phyloP scores from a whole-genome alignment of 2,888 invertebrate species.

The Vandiemenella viatica region DNA sequence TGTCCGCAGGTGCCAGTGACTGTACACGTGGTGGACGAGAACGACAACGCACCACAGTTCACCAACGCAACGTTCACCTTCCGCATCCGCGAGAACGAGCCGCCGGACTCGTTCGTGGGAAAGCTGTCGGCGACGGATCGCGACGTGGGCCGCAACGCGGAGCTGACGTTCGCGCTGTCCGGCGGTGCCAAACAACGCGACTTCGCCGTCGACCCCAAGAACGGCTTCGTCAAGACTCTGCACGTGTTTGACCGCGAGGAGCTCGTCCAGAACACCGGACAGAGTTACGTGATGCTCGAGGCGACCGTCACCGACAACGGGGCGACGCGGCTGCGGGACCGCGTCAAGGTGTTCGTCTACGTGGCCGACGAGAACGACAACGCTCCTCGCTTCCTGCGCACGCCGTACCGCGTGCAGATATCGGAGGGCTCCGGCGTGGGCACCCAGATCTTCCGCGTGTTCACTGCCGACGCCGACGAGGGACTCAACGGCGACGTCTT shows the following conservation, averaged over 20 bases:
- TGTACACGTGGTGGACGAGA: conserved; percentile 87
- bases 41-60: conserved; percentile 89
- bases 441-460: conserved; percentile 70
- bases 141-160: conserved; percentile 84
- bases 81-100: conserved; percentile 75
- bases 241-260: conserved; percentile 81
- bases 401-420: conserved; percentile 77
- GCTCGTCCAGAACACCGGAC: conserved; percentile 58
- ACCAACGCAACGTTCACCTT: conserved; percentile 81
- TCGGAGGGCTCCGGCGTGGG: conserved; percentile 72
- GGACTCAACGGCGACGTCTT: conserved; percentile 80
- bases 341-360: conserved; percentile 74
- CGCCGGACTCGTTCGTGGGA: conserved; percentile 80
- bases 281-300: conserved; percentile 67
- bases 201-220: conserved; percentile 75
- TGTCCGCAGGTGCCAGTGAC: conserved; percentile 89
- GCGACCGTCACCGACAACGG: conserved; percentile 81
- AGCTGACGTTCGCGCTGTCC: conserved; percentile 66
- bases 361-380: conserved; percentile 87
- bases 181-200: conserved; percentile 60
- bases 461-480: conserved; percentile 75
- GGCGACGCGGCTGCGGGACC: conserved; percentile 55
- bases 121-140: conserved; percentile 76
- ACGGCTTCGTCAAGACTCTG: conserved; percentile 77
- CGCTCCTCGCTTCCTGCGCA: conserved; percentile 64